These are phyloP conservation scores for Anastatus disparis DNA, from an alignment of 1,140 invertebrate species.

Conservation along the genomic window DNA sequence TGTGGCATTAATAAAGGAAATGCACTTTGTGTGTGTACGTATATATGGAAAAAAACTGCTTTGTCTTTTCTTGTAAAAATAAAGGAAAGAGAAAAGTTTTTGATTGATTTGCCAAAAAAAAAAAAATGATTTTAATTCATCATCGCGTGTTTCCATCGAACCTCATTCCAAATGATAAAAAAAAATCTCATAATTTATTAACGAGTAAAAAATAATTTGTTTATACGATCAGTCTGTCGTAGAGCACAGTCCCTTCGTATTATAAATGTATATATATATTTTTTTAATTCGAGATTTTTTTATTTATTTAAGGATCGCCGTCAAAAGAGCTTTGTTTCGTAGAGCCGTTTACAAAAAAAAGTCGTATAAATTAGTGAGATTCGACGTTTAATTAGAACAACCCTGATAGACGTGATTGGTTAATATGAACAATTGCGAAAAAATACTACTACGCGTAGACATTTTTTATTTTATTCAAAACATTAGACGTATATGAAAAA, in stretches of 20 bases:
- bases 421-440: neutral
- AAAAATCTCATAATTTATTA: neutral
- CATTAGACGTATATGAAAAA: too few species aligned
- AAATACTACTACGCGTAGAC: neutral
- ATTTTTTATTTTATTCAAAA: too few species aligned
- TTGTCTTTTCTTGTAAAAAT: neutral
- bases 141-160: neutral
- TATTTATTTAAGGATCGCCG: neutral
- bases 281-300: neutral
- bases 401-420: neutral
- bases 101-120: neutral
- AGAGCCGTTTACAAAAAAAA: neutral
- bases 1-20: neutral
- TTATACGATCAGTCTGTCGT: neutral
- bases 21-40: neutral
- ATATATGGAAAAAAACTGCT: neutral
- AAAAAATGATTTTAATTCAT: neutral
- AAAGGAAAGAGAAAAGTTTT: neutral
- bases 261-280: constrained; percentile 5
- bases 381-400: neutral
- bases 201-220: neutral
- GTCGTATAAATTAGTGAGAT: constrained; percentile 4
- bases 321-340: neutral
- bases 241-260: neutral
- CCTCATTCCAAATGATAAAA: constrained; percentile 5